Percentiles rank a stretch among this genome's conserved stretches.
phyloP scores from a whole-genome alignment of 1,140 invertebrate species.

The Bombus waltoni region DNA sequence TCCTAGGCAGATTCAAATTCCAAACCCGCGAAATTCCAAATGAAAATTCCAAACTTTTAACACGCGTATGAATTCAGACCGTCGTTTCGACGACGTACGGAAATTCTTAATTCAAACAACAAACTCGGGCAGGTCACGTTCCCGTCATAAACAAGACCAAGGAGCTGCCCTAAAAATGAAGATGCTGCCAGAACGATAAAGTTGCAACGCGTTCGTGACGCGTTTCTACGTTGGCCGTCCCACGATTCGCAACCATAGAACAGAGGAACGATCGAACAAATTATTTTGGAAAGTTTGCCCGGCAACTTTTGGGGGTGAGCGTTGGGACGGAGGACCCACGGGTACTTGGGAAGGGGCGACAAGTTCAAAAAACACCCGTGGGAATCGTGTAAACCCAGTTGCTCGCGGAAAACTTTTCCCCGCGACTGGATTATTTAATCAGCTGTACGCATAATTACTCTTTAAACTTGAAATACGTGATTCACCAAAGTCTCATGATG shows the following conservation, averaged over 20 bases:
- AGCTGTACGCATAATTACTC: conserved; percentile 47
- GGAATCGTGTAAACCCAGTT: conserved; percentile 22
- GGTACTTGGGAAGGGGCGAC: conserved; percentile 34
- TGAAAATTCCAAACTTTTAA: not conserved
- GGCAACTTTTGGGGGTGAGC: not conserved
- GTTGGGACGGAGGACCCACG: conserved; percentile 8
- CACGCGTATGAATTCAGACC: not conserved
- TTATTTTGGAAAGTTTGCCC: conserved; percentile 57
- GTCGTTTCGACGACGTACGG: no score
- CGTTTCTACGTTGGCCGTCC: not conserved
- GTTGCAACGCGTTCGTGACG: not conserved
- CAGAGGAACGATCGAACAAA: conserved; percentile 39
- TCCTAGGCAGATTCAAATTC: not conserved
- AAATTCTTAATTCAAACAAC: not conserved
- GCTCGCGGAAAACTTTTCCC: conserved; percentile 47
- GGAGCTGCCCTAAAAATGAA: not conserved
- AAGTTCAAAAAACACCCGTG: conserved; percentile 51
- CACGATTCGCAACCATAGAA: conserved; percentile 4
- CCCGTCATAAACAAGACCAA: not conserved
- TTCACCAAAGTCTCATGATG: not conserved
- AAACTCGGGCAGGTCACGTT: not conserved
- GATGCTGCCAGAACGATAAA: not conserved
- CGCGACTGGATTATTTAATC: conserved; percentile 60
- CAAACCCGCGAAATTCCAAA: not conserved
- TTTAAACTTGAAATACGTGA: conserved; percentile 34